phyloP scores from a whole-genome alignment of 1,140 invertebrate species.

The Nasonia longicornis region DNA sequence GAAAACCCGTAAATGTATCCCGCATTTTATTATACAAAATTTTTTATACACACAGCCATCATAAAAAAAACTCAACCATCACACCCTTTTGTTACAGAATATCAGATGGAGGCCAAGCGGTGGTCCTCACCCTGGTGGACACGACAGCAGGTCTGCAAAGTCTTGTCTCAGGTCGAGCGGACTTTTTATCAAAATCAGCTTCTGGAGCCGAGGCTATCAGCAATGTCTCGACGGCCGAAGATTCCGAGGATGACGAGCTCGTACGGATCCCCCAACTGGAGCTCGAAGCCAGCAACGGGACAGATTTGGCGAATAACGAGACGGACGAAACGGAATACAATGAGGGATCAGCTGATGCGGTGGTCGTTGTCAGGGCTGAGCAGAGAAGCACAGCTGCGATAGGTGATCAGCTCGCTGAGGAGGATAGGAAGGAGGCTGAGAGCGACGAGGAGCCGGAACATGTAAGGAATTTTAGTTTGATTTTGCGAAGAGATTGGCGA shows the following conservation, averaged over 20 bases:
- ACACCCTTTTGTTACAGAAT: conserved; percentile 66
- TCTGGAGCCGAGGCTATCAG: neutral
- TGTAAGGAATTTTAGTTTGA: neutral
- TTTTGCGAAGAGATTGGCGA: neutral
- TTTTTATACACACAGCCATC: neutral
- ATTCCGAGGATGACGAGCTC: conserved; percentile 33
- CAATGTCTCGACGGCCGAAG: neutral
- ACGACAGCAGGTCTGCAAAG: conserved; percentile 73
- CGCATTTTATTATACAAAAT: neutral
- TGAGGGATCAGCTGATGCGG: conserved; percentile 50
- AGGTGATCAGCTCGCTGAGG: neutral
- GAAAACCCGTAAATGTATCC: too few relatives aligned
- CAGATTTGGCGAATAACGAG: conserved; percentile 1
- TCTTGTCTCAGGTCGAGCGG: conserved; percentile 35
- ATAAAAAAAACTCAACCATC: too few relatives aligned
- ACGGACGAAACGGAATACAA: neutral
- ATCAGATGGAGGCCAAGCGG: conserved; percentile 74
- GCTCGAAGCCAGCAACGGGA: neutral
- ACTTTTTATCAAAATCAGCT: neutral
- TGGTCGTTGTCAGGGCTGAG: conserved; percentile 63
- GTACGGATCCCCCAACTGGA: neutral
- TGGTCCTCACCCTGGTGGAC: conserved; percentile 75
- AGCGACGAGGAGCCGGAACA: conserved; percentile 46
- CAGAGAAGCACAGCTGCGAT: conserved; percentile 51
- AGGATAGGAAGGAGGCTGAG: neutral